Evolutionary conservation across 2,888 invertebrate species (phyloP).

Genomic region (Melinaea menophilus): DNA sequence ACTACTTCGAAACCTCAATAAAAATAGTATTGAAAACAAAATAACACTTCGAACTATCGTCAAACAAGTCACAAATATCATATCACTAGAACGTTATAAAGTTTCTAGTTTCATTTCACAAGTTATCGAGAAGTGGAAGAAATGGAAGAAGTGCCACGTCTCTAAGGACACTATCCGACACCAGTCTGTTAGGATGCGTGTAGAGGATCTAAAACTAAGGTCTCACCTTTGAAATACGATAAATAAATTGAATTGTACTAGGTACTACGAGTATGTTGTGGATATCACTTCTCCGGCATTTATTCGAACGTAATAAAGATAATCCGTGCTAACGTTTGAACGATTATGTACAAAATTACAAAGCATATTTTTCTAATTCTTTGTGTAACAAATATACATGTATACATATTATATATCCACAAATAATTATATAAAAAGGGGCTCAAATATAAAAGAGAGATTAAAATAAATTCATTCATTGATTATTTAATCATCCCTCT

Average conservation of each 20-base stretch:
- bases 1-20: neutral
- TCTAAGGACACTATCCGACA: conserved; percentile 27
- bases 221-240: neutral
- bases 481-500: no score
- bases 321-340: no score
- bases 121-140: conserved; percentile 41
- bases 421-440: no score
- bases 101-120: conserved; percentile 41
- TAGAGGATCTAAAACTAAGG: neutral
- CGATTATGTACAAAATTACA: no score
- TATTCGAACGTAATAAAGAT: no score
- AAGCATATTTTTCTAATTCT: no score
- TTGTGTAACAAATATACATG: no score
- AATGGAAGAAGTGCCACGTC: conserved; percentile 30
- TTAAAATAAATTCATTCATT: no score
- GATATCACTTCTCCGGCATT: no score
- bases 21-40: neutral
- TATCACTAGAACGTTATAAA: conserved; percentile 20
- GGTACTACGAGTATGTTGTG: no score
- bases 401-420: no score
- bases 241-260: neutral
- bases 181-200: conserved; percentile 22
- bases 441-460: no score
- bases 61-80: conserved; percentile 3
- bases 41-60: neutral